Evolutionary conservation across 30 jellyfish, hydroid and myxozoan genomes (phyloP).

Genomic region (Hydra vulgaris): DNA sequence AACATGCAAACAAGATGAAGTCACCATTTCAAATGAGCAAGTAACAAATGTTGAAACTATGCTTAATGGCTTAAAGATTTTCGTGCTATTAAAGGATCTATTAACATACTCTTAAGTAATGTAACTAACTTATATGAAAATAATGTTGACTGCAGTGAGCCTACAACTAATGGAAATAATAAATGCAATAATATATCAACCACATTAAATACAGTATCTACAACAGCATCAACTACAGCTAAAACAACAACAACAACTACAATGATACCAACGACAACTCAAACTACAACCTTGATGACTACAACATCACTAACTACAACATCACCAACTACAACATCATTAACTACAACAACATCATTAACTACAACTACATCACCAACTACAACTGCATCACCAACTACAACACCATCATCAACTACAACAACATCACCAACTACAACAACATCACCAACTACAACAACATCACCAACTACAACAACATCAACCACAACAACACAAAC

Average conservation of each 20-base stretch:
- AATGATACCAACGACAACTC: neutral
- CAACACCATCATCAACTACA: too few species aligned
- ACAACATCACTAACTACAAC: neutral
- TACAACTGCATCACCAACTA: too few species aligned
- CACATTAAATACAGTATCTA: neutral
- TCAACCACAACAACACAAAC: constrained; percentile 1
- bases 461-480: constrained; percentile 18
- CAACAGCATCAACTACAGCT: neutral
- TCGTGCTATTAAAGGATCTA: constrained; percentile 11
- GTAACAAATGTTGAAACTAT: neutral
- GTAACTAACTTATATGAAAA: neutral
- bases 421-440: neutral
- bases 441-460: neutral
- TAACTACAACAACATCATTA: neutral
- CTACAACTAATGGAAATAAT: neutral
- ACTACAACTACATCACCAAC: neutral
- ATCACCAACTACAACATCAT: neutral
- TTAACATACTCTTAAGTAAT: neutral
- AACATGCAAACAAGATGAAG: neutral
- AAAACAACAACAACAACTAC: neutral
- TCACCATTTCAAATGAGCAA: neutral
- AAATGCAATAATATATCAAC: neutral
- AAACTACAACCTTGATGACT: neutral
- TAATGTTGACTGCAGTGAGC: neutral
- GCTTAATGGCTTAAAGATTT: constrained; percentile 6